A percentile compares a stretch with the other conserved stretches of the same genome.
Conservation (phyloP, 2,113 vertebrate species). For the Elgaria multicarinata region DNA sequence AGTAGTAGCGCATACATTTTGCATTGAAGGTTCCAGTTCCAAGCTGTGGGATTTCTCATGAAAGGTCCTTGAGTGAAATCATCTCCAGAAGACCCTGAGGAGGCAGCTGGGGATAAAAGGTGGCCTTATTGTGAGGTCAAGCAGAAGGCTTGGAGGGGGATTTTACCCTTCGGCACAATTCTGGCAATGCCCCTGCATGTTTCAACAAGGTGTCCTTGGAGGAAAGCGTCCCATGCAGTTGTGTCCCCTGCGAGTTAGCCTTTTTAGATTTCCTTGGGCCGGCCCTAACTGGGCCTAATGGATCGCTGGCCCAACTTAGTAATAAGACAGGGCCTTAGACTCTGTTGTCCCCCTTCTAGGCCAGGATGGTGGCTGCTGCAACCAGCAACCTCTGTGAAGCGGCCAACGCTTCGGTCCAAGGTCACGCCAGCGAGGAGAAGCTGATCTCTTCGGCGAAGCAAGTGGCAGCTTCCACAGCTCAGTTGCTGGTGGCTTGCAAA, state of each 20-base stretch:
- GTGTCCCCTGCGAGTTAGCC: neutral
- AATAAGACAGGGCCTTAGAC: neutral
- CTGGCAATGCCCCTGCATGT: neutral
- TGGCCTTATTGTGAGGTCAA: neutral
- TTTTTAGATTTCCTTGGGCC: neutral
- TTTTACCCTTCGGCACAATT: neutral
- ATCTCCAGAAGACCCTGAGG: neutral
- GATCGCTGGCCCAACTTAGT: no score
- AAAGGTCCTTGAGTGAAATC: neutral
- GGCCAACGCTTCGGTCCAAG: conserved; percentile 96
- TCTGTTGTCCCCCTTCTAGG: conserved; percentile 72
- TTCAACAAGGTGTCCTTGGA: neutral
- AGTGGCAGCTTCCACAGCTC: conserved; percentile 96
- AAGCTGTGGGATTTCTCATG: no score
- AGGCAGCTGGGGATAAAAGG: no score
- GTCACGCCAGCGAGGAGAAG: conserved; percentile 98
- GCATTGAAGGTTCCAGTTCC: no score
- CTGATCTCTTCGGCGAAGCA: conserved; percentile 98
- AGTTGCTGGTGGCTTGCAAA: conserved; percentile 97
- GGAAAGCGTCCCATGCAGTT: neutral
- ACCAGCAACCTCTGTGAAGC: conserved; percentile 98
- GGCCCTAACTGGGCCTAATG: neutral
- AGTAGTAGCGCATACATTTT: neutral
- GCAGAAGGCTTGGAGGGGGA: neutral
- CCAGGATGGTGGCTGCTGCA: conserved; percentile 95